Evolutionary conservation across 1,140 invertebrate species (phyloP), one percentile per base, ranked within the genome.

Genomic region (Pentalonia nigronervosa): DNA sequence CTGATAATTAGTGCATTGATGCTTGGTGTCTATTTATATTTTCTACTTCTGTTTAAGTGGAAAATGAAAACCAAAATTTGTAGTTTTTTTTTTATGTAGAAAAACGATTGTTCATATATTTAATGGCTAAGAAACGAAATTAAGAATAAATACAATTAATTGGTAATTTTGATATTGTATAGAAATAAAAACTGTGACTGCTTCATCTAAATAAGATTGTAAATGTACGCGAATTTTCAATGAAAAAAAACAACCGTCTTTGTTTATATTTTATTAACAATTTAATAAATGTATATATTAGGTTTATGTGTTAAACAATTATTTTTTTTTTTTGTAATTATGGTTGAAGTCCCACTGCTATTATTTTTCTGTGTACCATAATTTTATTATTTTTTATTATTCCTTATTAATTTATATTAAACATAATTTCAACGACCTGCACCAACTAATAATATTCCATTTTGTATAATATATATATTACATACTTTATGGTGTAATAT

Each of bases 321-420:
- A 76, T 83, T 92, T 93, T 93, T 84, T 67, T 91, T 81, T 48
- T 81, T 47, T 81, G 34, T 34, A 25, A 93, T 93, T 86, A 93
- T 25, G 50, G 50, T 86, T 84, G 67, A 48, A 84, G 76, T 90
- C n/a, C 81, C 81, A 93, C 48, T 93, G 91, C 47, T 84, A 93
- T 93, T 93, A 93, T 93, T 93, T 91, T 93, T 53, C 48, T 56
- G 67, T 93, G 91, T 93, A 93, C 48, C 81, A 93, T 93, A 84
- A 84, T 86, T 93, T 93, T 86, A 56, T 84, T 92, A 92, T 93
- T 93, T 86, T 92, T 45, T 56, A 56, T 93, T 93, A 56, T 93
- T 86, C 81, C 17, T 93, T 86, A 36, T 93, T 83, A 53, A 50
- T 86, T 93, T 53, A 93, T 56, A 53, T 53, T 81, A 53, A 76